phyloP scores from a whole-genome alignment of 2,113 vertebrate genomes.

The Syngnathus floridae region DNA sequence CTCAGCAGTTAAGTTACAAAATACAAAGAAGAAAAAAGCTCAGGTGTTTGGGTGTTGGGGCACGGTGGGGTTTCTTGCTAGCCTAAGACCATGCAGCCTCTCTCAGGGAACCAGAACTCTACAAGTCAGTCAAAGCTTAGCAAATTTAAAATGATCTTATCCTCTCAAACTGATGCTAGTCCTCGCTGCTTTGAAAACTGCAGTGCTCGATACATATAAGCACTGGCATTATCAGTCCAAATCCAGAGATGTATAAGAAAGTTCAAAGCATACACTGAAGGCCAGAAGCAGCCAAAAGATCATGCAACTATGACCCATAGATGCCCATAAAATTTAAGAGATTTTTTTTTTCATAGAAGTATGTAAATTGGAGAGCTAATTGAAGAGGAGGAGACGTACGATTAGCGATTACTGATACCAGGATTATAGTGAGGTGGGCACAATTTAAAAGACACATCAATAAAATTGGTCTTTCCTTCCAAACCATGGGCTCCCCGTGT shows the following conservation, averaged over 20 bases:
- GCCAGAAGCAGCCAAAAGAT: slow-evolving; percentile 18
- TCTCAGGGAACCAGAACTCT: neutral
- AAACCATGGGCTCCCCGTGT: slow-evolving; percentile 70
- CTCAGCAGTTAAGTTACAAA: neutral
- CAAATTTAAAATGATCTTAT: neutral
- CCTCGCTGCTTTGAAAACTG: neutral
- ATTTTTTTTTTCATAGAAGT: slow-evolving; percentile 6
- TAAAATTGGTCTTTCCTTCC: slow-evolving; percentile 66
- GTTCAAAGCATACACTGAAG: slow-evolving; percentile 6
- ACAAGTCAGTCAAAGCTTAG: neutral
- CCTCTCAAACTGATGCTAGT: neutral
- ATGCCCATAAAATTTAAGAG: slow-evolving; percentile 31
- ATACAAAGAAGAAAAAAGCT: neutral
- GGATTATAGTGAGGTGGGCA: slow-evolving; percentile 1
- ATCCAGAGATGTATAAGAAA: slow-evolving; percentile 5
- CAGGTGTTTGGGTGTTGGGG: no score
- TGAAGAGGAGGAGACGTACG: slow-evolving; percentile 6
- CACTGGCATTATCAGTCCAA: slow-evolving; percentile 6
- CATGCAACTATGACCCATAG: slow-evolving; percentile 36
- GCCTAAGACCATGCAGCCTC: neutral
- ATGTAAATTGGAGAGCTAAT: slow-evolving; percentile 16
- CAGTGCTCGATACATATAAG: slow-evolving; percentile 5
- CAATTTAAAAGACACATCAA: slow-evolving; percentile 8
- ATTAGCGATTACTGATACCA: neutral
- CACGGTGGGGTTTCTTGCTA: neutral